phyloP scores from a whole-genome alignment of 2,113 vertebrate genomes.

The Manacus vitellinus region DNA sequence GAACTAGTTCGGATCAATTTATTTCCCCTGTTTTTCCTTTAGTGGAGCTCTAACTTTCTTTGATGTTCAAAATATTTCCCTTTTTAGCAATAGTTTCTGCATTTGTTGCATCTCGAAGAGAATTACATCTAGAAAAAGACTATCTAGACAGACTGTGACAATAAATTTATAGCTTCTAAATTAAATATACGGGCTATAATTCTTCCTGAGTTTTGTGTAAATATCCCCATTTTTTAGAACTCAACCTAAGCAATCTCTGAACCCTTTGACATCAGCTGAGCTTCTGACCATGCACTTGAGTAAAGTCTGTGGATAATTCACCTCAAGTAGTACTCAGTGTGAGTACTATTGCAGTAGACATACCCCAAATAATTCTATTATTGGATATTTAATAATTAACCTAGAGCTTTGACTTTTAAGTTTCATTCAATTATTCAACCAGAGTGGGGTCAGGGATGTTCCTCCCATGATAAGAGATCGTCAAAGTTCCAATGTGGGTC shows the following conservation, averaged over 20 bases:
- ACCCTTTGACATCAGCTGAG: not conserved
- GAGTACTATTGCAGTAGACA: not conserved
- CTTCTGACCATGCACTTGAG: not conserved
- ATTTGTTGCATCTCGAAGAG: not conserved
- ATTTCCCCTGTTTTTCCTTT: not conserved
- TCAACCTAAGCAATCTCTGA: not conserved
- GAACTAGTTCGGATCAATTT: not conserved
- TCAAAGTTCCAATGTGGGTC: not conserved
- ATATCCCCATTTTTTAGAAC: not conserved
- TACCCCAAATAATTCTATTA: not conserved
- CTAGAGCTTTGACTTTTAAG: not conserved
- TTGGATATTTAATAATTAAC: not conserved
- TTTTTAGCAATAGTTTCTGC: not conserved
- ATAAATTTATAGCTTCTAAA: not conserved
- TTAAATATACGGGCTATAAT: not conserved
- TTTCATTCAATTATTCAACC: not conserved
- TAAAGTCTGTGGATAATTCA: not conserved
- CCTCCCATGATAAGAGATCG: fast-evolving
- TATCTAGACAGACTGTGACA: not conserved
- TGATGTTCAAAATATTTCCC: not conserved
- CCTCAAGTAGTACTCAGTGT: not conserved
- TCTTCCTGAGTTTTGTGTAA: not conserved
- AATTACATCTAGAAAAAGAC: not conserved
- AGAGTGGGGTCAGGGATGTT: not conserved
- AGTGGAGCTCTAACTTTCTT: not conserved